Evolutionary conservation across 2,888 invertebrate genomes (phyloP).

Genomic region (Cryptosula pallasiana): DNA sequence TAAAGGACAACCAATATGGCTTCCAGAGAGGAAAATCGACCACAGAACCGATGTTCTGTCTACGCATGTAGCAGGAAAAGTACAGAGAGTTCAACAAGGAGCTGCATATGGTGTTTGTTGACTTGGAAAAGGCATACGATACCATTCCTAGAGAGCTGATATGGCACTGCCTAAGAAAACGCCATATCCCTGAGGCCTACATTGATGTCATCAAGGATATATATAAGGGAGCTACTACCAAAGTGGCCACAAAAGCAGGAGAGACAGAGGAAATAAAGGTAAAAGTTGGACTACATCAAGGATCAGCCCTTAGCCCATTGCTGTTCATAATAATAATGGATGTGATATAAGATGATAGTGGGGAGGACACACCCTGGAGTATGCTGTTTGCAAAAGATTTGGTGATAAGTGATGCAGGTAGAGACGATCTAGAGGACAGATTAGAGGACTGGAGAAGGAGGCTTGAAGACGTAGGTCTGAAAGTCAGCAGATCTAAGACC

Average conservation of each 20-base stretch:
- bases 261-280: no score
- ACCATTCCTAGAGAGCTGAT: constrained; percentile 1
- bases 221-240: background rate
- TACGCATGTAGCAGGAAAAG: background rate
- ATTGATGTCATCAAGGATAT: no score
- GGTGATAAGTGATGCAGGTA: background rate
- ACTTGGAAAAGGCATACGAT: no score
- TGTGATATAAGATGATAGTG: background rate
- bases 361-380: no score
- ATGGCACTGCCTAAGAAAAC: background rate
- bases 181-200: background rate
- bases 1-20: no score
- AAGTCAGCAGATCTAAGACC: background rate
- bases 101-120: constrained; percentile 5
- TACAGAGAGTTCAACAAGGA: background rate
- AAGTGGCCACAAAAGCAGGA: background rate
- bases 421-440: no score
- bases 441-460: no score
- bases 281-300: no score
- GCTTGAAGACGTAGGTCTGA: no score
- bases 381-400: no score
- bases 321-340: constrained; percentile 7
- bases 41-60: background rate
- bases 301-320: no score
- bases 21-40: constrained; percentile 6